These are phyloP conservation scores for Parascotia fuliginaria DNA, from an alignment of 2,888 invertebrate genomes.

Conservation along the genomic window DNA sequence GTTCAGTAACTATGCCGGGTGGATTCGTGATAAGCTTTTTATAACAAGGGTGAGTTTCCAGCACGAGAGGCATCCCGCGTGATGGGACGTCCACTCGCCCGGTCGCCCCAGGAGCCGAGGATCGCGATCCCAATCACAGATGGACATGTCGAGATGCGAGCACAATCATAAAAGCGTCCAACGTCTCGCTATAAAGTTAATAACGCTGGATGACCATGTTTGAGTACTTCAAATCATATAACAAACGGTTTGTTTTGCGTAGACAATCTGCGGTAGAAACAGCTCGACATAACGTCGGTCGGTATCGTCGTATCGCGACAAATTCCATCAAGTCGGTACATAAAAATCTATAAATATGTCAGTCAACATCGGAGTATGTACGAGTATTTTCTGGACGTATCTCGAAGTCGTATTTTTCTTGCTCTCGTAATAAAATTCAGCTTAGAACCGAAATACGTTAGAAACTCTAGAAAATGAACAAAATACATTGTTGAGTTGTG, in stretches of 20 bases:
- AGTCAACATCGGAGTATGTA: conserved; percentile 39
- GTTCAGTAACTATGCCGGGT: conserved; percentile 68
- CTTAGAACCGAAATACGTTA: background rate
- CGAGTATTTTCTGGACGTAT: conserved; percentile 41
- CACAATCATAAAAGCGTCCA: conserved; percentile 31
- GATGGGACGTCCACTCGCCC: conserved; percentile 10
- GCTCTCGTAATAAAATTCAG: background rate
- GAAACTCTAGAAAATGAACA: background rate
- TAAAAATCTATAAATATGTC: conserved; percentile 52
- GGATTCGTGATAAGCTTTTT: conserved; percentile 72
- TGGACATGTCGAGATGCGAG: conserved; percentile 28
- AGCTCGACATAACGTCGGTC: conserved; percentile 29
- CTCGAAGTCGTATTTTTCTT: background rate
- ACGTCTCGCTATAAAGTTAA: conserved; percentile 18
- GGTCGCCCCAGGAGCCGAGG: background rate
- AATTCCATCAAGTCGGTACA: conserved; percentile 43
- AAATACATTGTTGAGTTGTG: background rate
- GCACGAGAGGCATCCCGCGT: conserved; percentile 12
- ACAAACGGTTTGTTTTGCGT: conserved; percentile 30
- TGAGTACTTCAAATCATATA: conserved; percentile 12
- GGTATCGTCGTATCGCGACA: conserved; percentile 34
- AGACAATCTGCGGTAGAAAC: conserved; percentile 42
- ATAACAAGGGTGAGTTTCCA: conserved; percentile 59
- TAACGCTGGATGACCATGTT: conserved; percentile 3
- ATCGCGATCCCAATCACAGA: conserved; percentile 39